These are phyloP conservation scores for Chironomus tentans DNA, from an alignment of 2,888 invertebrate species.

Conservation along the genomic window DNA sequence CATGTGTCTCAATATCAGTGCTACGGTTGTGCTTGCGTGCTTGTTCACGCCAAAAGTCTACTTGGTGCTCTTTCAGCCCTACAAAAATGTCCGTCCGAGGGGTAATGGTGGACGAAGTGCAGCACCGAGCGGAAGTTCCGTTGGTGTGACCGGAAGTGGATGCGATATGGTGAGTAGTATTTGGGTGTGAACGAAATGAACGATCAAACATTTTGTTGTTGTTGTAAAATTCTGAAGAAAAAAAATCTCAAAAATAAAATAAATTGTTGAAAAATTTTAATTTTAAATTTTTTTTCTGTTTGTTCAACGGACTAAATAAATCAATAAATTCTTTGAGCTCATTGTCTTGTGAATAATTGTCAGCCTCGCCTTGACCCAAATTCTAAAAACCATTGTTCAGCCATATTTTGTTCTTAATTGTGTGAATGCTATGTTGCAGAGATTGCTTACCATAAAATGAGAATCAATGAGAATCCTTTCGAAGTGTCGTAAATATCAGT, in stretches of 20 bases:
- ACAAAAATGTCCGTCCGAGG: slow-evolving; percentile 60
- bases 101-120: slow-evolving; percentile 5
- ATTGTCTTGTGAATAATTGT: too few relatives aligned
- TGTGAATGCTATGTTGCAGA: too few relatives aligned
- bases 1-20: slow-evolving; percentile 68
- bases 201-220: not conserved
- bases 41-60: slow-evolving; percentile 69
- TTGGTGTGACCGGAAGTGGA: not conserved
- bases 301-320: too few relatives aligned
- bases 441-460: too few relatives aligned
- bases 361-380: too few relatives aligned
- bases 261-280: too few relatives aligned
- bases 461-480: too few relatives aligned
- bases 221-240: not conserved
- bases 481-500: too few relatives aligned
- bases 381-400: too few relatives aligned
- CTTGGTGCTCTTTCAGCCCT: slow-evolving; percentile 66
- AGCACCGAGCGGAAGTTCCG: not conserved
- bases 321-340: too few relatives aligned
- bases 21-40: slow-evolving; percentile 63
- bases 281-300: too few relatives aligned
- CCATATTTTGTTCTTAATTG: too few relatives aligned
- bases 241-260: not conserved
- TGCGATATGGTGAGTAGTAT: slow-evolving; percentile 24
- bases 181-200: slow-evolving; percentile 4